Evolutionary conservation across 2,797 vertebrate species (phyloP).

Genomic region (Anguilla pacifica): DNA sequence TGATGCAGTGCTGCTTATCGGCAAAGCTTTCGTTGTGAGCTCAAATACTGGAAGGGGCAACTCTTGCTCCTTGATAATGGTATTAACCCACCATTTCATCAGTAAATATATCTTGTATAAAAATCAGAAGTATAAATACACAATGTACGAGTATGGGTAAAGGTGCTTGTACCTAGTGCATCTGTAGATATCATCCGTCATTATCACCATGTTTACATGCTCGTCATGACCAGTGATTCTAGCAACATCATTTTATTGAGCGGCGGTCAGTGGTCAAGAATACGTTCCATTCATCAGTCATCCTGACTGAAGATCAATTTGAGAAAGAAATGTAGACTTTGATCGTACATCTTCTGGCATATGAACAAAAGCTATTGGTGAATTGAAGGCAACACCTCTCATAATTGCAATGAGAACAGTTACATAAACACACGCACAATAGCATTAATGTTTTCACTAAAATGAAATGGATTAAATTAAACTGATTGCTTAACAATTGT

Average conservation of each 20-base stretch:
- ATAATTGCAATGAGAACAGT: background rate
- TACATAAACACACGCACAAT: background rate
- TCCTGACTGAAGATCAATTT: slow-evolving; percentile 14
- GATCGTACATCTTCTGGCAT: background rate
- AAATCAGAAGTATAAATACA: background rate
- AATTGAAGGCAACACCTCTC: background rate
- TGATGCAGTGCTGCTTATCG: too few relatives aligned
- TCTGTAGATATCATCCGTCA: background rate
- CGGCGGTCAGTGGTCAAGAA: background rate
- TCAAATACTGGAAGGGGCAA: background rate
- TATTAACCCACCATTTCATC: background rate
- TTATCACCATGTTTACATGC: background rate
- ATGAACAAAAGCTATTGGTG: background rate
- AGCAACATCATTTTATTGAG: background rate
- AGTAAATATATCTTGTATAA: background rate
- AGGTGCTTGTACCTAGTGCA: background rate
- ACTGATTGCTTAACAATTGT: background rate
- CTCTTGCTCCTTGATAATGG: background rate
- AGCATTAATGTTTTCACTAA: background rate
- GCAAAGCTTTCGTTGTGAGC: background rate
- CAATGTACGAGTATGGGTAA: background rate
- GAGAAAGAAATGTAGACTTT: background rate
- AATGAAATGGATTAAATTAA: background rate
- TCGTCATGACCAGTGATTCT: background rate
- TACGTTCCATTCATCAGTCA: background rate